Evolutionary conservation across 2,888 invertebrate species (phyloP).

Genomic region (Diaphora mendica): DNA sequence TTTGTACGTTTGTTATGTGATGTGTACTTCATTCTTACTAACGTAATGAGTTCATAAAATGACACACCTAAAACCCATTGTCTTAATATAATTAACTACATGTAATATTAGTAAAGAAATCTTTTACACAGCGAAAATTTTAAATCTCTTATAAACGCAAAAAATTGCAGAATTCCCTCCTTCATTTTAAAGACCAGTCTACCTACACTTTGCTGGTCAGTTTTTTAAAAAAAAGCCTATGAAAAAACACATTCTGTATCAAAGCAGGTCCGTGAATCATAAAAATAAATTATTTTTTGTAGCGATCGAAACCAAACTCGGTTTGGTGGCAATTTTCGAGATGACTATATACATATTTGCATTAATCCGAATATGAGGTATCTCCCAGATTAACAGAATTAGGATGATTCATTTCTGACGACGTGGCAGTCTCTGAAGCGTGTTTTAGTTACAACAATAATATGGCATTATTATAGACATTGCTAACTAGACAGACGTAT

Average conservation of each 20-base stretch:
- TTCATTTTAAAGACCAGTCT: too few species aligned
- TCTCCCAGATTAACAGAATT: background rate
- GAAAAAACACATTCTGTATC: background rate
- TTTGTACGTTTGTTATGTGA: background rate
- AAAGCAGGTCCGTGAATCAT: background rate
- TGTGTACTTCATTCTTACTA: background rate
- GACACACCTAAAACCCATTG: background rate
- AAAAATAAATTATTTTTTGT: background rate
- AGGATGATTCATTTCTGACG: background rate
- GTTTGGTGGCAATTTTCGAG: background rate
- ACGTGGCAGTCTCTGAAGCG: background rate
- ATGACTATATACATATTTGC: background rate
- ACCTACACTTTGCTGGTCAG: too few species aligned
- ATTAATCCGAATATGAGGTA: background rate
- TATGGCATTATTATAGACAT: too few species aligned
- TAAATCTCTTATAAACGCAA: background rate
- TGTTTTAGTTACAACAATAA: background rate
- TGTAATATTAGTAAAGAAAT: background rate
- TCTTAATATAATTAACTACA: background rate
- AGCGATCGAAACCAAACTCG: background rate
- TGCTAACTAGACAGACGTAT: too few species aligned
- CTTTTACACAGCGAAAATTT: background rate
- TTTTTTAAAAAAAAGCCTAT: background rate
- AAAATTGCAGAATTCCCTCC: background rate
- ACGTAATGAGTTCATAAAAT: background rate